Percentiles rank a stretch among this genome's conserved stretches.
Conservation (phyloP, 2,888 invertebrate genomes). For the Unio pictorum region DNA sequence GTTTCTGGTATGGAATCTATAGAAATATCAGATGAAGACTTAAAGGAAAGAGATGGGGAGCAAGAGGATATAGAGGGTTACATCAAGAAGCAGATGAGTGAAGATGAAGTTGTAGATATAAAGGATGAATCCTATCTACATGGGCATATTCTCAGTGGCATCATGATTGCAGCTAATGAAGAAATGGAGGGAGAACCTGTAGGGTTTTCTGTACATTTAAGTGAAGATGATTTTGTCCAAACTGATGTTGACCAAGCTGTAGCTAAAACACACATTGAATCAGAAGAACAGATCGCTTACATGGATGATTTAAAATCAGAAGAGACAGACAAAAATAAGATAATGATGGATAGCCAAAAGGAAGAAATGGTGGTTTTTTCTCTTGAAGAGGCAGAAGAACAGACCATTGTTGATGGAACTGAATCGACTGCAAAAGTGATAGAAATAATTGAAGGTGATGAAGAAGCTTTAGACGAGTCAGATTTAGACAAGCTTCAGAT, state of each 20-base stretch:
- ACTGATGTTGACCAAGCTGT: slow-evolving; percentile 11
- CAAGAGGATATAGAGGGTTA: not conserved
- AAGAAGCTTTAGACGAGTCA: slow-evolving; percentile 17
- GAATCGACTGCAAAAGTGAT: slow-evolving; percentile 31
- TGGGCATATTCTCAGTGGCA: slow-evolving; percentile 32
- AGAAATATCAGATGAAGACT: slow-evolving; percentile 6
- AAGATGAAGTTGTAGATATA: slow-evolving; percentile 13
- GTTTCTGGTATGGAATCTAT: not conserved
- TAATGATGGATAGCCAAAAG: slow-evolving; percentile 4
- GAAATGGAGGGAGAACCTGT: slow-evolving; percentile 49
- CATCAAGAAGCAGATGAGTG: slow-evolving; percentile 13
- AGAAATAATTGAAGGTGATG: slow-evolving; percentile 41
- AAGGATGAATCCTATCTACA: slow-evolving; percentile 29
- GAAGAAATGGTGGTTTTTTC: slow-evolving; percentile 8
- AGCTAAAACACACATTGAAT: not conserved
- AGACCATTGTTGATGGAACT: not conserved
- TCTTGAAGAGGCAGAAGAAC: slow-evolving; percentile 17
- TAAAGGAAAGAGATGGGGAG: slow-evolving; percentile 1
- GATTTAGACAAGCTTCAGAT: slow-evolving; percentile 13
- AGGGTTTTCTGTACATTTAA: slow-evolving; percentile 35
- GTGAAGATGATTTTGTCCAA: slow-evolving; percentile 21
- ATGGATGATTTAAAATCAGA: slow-evolving; percentile 1
- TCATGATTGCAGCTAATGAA: slow-evolving; percentile 45
- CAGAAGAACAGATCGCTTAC: not conserved
- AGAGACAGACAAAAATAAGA: not conserved